Base-by-base conservation (phyloP, 1,140 invertebrate genomes). In the Nomia melanderi region DNA sequence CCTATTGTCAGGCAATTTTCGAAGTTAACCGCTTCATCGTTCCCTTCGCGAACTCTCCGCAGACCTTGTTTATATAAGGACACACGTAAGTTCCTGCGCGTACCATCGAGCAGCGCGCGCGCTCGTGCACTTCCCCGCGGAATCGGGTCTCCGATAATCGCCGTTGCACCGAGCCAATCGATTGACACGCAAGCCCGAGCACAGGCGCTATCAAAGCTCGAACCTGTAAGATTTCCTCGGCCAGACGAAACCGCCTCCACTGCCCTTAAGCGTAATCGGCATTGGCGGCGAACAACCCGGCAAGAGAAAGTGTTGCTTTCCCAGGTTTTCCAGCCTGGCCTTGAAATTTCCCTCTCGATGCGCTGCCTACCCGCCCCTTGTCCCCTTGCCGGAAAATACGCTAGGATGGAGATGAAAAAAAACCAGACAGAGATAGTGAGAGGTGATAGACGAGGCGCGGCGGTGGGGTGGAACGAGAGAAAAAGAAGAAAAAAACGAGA, bases 311-410 rank as follows among this genome's bases (percentile, higher is more conserved):
- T 27, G 64, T 69, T 44, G 81, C 62, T 82, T 66, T 63, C 64
- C 60, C 60, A 67, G 60, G 67, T 36, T 78, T 33, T 29, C 47
- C 59, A 59, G 59, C 20, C 64, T 85, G 86, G 79, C 86, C 85
- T 87, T 88, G 86, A 88, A 88, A 87, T 85, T 83, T 85, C 75
- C 66, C 78, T 80, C 73, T 79, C 85, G 69, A 63, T 87, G 66
- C 74, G 47, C 69, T 41, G 56, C 56, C 50, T 36, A 41, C n/a
- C 69, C 54, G 8, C 65, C 11, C 64, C 14, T 47, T 63, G 59
- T 47, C 57, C 63, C 53, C 64, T 27, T 59, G 71, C 59, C 5
- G 50, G 65, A 66, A 77, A 72, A 66, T 73, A 59, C 53, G 76
- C 71, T 23, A 56, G 44, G 57, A 47, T 39, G 56, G 67, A 71